A percentile compares a stretch with the other conserved stretches of the same genome.
phyloP scores from a whole-genome alignment of 2,797 vertebrate genomes.

The Ambastaia sidthimunki region DNA sequence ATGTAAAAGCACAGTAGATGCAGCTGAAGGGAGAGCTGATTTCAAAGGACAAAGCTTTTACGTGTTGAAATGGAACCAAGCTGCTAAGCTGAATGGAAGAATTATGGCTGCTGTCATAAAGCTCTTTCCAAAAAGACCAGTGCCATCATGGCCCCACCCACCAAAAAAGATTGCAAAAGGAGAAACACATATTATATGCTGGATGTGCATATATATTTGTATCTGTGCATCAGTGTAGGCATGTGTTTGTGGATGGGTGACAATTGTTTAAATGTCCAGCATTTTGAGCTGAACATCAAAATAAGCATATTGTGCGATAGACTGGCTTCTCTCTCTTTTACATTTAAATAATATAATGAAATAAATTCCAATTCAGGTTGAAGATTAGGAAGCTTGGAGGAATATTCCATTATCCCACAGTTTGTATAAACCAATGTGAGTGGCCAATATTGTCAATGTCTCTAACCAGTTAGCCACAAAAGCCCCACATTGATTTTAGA shows the following conservation, averaged over 20 bases:
- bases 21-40: constrained; percentile 20
- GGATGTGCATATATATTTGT: neutral
- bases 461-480: too few species aligned
- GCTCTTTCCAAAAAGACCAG: constrained; percentile 38
- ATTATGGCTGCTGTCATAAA: constrained; percentile 22
- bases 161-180: constrained; percentile 25
- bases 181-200: constrained; percentile 22
- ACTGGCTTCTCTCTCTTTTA: constrained; percentile 21
- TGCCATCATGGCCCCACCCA: constrained; percentile 26
- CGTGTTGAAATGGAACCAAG: constrained; percentile 36
- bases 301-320: constrained; percentile 18
- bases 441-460: neutral
- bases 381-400: constrained; percentile 12
- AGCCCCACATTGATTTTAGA: too few species aligned
- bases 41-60: constrained; percentile 40
- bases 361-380: neutral
- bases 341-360: constrained; percentile 16
- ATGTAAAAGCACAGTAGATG: constrained; percentile 14
- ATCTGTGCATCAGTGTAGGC: neutral
- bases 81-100: constrained; percentile 34
- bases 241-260: constrained; percentile 27
- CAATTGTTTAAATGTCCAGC: constrained; percentile 14
- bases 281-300: neutral
- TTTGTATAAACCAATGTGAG: neutral
- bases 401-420: neutral